Conservation (phyloP, 1,140 invertebrate genomes). For the Aphis craccivora region DNA sequence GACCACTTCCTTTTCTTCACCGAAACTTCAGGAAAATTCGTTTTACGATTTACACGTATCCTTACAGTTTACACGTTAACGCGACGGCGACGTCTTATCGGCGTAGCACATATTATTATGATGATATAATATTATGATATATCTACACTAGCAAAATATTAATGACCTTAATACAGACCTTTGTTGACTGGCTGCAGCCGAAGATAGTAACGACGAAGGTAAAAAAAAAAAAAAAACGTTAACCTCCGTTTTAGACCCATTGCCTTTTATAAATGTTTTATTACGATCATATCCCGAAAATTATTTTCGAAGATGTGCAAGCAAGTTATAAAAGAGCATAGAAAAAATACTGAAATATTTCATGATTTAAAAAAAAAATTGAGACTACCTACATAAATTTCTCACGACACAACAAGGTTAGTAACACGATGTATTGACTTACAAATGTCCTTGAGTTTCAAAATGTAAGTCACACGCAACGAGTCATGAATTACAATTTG, state of each 20-base stretch:
- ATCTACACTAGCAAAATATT: not conserved
- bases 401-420: too few species aligned
- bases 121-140: not conserved
- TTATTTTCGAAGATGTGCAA: not conserved
- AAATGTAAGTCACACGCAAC: not conserved
- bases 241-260: not conserved
- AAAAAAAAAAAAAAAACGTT: not conserved
- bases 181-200: not conserved
- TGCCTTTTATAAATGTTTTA: not conserved
- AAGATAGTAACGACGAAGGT: not conserved
- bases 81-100: not conserved
- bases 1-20: accelerated
- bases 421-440: not conserved
- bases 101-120: not conserved
- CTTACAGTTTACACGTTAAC: not conserved
- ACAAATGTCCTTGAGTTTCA: not conserved
- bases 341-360: not conserved
- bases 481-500: not conserved
- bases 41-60: not conserved
- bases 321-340: not conserved
- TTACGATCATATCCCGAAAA: not conserved
- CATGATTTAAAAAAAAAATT: not conserved
- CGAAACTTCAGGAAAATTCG: not conserved
- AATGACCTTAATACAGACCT: not conserved
- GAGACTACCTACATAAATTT: not conserved